These are phyloP conservation scores for Syngnathus acus DNA, from an alignment of 2,797 vertebrate species.

Conservation along the genomic window DNA sequence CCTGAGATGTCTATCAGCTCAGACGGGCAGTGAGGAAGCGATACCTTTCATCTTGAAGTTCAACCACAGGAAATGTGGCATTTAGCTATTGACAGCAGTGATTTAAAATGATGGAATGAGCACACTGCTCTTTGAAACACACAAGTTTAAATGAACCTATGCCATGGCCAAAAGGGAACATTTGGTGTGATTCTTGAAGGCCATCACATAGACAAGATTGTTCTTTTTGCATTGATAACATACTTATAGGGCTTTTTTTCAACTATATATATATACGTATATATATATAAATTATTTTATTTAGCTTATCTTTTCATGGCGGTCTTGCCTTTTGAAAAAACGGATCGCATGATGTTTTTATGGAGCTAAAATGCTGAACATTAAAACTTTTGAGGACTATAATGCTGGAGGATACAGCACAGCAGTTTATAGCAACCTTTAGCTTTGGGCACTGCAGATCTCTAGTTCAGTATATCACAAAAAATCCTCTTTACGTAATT, in stretches of 20 bases:
- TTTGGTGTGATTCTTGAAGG: neutral
- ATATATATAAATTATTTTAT: too few relatives aligned
- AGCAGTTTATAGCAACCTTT: neutral
- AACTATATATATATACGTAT: too few relatives aligned
- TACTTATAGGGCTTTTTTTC: too few relatives aligned
- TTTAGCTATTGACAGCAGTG: conserved; percentile 46
- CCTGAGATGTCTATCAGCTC: conserved; percentile 62
- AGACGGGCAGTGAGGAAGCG: conserved; percentile 35
- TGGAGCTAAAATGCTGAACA: neutral
- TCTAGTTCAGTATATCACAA: neutral
- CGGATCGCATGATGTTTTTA: neutral
- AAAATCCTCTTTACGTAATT: neutral
- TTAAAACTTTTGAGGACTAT: neutral
- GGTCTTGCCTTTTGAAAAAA: neutral
- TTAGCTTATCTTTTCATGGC: too few relatives aligned
- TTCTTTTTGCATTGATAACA: neutral
- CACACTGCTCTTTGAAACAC: neutral
- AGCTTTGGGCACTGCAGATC: neutral
- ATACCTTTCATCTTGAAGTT: conserved; percentile 66
- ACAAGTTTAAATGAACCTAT: neutral
- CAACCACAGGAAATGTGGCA: conserved; percentile 59
- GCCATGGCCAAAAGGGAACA: neutral
- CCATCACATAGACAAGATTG: neutral
- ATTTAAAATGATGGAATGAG: conserved; percentile 20
- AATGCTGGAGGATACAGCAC: neutral